phyloP scores from a whole-genome alignment of 37 sponge, comb jelly and placozoan species.

The Spongilla lacustris region DNA sequence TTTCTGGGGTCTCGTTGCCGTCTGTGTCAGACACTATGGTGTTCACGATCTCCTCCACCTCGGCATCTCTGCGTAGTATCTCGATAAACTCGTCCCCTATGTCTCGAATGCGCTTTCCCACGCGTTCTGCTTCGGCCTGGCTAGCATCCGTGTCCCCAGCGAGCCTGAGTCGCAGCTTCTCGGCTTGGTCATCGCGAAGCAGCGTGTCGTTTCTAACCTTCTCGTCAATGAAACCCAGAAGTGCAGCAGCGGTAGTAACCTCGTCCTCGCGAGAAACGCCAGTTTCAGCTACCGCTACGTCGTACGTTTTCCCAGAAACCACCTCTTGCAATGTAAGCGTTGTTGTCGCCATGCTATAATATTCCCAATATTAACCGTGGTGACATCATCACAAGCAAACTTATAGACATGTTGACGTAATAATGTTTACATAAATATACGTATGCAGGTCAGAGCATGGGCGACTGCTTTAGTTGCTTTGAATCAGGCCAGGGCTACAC shows the following conservation, averaged over 20 bases:
- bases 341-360: neutral
- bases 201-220: neutral
- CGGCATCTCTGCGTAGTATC: neutral
- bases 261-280: neutral
- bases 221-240: conserved; percentile 21
- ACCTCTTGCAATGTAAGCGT: neutral
- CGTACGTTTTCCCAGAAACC: neutral
- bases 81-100: conserved; percentile 28
- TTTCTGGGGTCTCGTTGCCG: conserved; percentile 1
- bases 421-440: neutral
- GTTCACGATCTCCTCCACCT: neutral
- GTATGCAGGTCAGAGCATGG: neutral
- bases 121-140: neutral
- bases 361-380: too few relatives aligned
- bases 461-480: neutral
- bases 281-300: neutral
- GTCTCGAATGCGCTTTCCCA: conserved; percentile 13
- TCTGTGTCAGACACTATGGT: neutral
- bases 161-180: conserved; percentile 10
- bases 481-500: neutral
- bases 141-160: neutral
- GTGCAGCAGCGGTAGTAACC: neutral
- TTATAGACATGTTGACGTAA: neutral
- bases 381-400: too few relatives aligned
- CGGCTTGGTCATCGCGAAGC: neutral